Conservation (phyloP, 2,113 vertebrate genomes). For the Sula dactylatra region DNA sequence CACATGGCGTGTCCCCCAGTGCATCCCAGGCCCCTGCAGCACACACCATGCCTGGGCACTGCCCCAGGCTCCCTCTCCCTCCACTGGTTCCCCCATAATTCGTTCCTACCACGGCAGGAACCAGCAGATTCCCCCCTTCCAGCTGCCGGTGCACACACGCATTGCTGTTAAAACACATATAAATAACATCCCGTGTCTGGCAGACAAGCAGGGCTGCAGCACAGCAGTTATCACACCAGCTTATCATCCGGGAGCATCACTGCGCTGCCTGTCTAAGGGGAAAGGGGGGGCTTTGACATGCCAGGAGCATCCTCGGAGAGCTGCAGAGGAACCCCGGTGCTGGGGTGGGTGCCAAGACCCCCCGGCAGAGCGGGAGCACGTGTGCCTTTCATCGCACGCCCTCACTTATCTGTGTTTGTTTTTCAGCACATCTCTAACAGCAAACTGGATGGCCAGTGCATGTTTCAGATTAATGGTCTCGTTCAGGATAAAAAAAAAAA, state of each 20-base stretch:
- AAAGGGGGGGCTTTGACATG: not conserved
- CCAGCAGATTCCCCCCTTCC: not conserved
- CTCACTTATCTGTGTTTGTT: not conserved
- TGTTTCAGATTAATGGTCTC: not conserved
- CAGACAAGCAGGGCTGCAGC: too few species aligned
- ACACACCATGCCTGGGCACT: not conserved
- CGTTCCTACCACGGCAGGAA: rapidly evolving
- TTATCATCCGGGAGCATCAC: not conserved
- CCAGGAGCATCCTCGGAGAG: not conserved
- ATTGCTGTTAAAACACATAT: not conserved
- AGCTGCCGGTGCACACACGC: rapidly evolving
- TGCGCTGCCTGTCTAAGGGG: not conserved
- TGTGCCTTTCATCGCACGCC: not conserved
- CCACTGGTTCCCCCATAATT: not conserved
- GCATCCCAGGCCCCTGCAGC: not conserved
- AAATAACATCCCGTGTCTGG: too few species aligned
- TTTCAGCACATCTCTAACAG: conserved; percentile 6
- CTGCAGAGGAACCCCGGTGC: not conserved
- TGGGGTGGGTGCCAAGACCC: not conserved
- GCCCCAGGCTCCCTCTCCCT: not conserved
- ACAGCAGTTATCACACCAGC: not conserved
- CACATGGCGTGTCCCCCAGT: too few species aligned
- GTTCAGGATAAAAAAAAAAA: too few species aligned
- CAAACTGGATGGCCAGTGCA: not conserved
- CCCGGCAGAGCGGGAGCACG: not conserved